Conservation (phyloP, 2,113 vertebrate species). For the Gobius niger region DNA sequence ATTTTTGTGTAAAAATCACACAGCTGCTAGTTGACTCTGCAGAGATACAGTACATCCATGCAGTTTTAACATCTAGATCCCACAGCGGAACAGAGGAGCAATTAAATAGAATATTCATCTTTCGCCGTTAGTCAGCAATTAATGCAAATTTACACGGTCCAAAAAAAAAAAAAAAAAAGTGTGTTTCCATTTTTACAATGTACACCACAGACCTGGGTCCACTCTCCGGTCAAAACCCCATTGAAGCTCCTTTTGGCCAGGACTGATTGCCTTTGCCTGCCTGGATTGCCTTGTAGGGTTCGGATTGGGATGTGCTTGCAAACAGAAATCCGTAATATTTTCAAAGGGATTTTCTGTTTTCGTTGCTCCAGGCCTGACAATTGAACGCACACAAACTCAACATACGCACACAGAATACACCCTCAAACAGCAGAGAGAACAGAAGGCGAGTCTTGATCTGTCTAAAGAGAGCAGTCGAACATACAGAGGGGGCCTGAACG, state of each 20-base stretch:
- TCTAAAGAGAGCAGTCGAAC: slow-evolving; percentile 64
- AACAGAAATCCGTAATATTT: slow-evolving; percentile 44
- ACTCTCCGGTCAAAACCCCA: slow-evolving; percentile 61
- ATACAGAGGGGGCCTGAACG: slow-evolving; percentile 77
- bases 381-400: slow-evolving; percentile 13
- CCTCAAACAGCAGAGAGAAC: slow-evolving; percentile 77
- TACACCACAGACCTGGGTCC: slow-evolving; percentile 82
- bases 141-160: slow-evolving; percentile 94
- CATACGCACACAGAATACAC: slow-evolving; percentile 7
- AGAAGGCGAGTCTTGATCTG: slow-evolving; percentile 68
- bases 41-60: slow-evolving; percentile 88
- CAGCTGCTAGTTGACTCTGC: slow-evolving; percentile 92
- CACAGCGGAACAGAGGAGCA: slow-evolving; percentile 89
- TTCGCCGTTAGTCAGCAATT: slow-evolving; percentile 91
- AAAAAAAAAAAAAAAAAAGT: slow-evolving; percentile 71
- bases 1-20: slow-evolving; percentile 97
- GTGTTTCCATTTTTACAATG: slow-evolving; percentile 89
- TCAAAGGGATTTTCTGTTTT: slow-evolving; percentile 56
- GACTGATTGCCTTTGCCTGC: slow-evolving; percentile 58
- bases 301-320: slow-evolving; percentile 36
- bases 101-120: slow-evolving; percentile 88
- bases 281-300: slow-evolving; percentile 53
- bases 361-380: slow-evolving; percentile 53
- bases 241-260: slow-evolving; percentile 37
- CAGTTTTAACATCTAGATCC: slow-evolving; percentile 91